Evolutionary conservation across 1,140 invertebrate genomes (phyloP).

Genomic region (Aphidius ervi): DNA sequence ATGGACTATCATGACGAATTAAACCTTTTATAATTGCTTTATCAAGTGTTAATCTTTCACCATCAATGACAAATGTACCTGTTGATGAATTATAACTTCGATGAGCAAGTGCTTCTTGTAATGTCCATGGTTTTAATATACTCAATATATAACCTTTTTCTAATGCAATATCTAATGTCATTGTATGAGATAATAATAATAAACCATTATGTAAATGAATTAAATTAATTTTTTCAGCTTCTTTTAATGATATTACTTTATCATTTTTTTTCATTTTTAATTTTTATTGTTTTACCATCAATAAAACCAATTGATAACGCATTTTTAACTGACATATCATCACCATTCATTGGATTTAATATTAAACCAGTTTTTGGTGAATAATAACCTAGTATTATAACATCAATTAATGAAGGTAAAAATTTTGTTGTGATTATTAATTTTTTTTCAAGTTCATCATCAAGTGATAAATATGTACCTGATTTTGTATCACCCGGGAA

Average conservation of each 20-base stretch:
- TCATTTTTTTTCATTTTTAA: constrained; percentile 72
- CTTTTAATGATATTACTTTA: constrained; percentile 61
- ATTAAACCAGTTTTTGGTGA: constrained; percentile 70
- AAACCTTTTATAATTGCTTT: constrained; percentile 71
- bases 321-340: constrained; percentile 66
- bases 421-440: constrained; percentile 68
- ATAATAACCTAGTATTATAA: constrained; percentile 77
- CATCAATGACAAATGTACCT: constrained; percentile 71
- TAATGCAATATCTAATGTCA: constrained; percentile 71
- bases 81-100: constrained; percentile 75
- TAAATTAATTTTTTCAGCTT: constrained; percentile 66
- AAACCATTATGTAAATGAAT: constrained; percentile 68
- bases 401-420: constrained; percentile 67
- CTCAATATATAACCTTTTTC: constrained; percentile 74
- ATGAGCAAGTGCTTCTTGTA: constrained; percentile 82
- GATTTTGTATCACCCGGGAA: too few species aligned
- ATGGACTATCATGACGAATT: constrained; percentile 73
- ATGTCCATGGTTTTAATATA: constrained; percentile 70
- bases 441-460: constrained; percentile 65
- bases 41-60: constrained; percentile 69
- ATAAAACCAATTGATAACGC: constrained; percentile 70
- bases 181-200: constrained; percentile 62
- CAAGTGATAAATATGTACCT: too few species aligned
- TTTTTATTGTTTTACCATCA: constrained; percentile 64
- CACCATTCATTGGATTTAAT: constrained; percentile 74